Base-by-base conservation (phyloP, 2,113 vertebrate genomes). In the Nyctibius bracteatus region DNA sequence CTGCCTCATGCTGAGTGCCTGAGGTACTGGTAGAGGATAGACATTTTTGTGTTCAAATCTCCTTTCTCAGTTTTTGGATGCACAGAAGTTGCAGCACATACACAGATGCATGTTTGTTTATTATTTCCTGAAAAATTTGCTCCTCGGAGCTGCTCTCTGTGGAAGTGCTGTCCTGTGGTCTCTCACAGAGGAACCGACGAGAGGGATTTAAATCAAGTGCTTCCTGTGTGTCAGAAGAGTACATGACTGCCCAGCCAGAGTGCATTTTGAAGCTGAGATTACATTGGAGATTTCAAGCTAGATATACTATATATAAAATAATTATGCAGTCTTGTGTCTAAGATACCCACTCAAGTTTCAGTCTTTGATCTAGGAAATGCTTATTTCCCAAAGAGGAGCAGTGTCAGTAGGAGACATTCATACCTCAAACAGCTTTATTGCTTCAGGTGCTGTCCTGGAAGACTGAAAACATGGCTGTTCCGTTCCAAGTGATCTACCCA, bases 291-390 rank as follows among this genome's bases (percentile, higher is more conserved):
- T 95, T 95, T 94, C 52, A 84, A 89, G 46, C 61, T 47, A 78
- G 77, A 63, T 89, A 74, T 89, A 86, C 96, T 95, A 96, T 94
- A 85, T 96, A 79, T 75, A 79, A 95, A 91, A 41, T 88, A 92
- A 91, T 94, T 94, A 87, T 47, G 27, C 57, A 91, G 52, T 71
- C 74, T 59, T 75, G 54, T 86, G 72, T 94, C 92, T 94, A 80
- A 75, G 81, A 49, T 77, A 68, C 1, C 9, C 33, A 72, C 44
- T 96, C 54, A 90, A 92, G 54, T 85, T 75, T 88, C 44, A 74
- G 74, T 66, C 81, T 91, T 95, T 95, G 91, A 90, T 92, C 89
- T 82, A 90, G 65, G 52, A 85, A 89, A 82, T 93, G 62, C 54
- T 75, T 85, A 58, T 92, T 95, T 97, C 66, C 84, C 70, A 43